phyloP scores from a whole-genome alignment of 1,140 invertebrate genomes.

The Aphis craccivora region DNA sequence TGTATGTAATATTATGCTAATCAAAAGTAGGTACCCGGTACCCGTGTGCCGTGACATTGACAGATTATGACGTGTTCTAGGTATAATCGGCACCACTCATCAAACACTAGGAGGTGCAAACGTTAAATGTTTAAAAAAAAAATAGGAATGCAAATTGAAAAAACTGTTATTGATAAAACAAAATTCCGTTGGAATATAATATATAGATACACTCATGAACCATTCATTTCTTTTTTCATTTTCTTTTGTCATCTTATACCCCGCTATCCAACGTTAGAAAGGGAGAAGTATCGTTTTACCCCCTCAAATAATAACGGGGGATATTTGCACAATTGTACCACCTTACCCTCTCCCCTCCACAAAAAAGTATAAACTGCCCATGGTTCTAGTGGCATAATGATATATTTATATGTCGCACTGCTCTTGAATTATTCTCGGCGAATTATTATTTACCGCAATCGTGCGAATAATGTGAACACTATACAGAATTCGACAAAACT shows the following conservation, averaged over 20 bases:
- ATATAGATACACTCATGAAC: background rate
- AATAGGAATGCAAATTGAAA: background rate
- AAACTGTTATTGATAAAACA: background rate
- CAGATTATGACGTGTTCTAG: conserved; percentile 8
- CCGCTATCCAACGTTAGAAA: background rate
- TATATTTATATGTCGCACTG: background rate
- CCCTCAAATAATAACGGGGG: background rate
- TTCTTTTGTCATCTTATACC: background rate
- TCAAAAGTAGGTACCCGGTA: background rate
- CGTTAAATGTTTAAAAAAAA: background rate
- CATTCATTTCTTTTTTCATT: background rate
- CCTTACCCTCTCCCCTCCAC: accelerated
- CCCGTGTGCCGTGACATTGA: background rate
- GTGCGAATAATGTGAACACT: background rate
- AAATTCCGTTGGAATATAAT: background rate
- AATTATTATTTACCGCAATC: background rate
- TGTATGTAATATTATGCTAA: background rate
- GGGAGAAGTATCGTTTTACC: background rate
- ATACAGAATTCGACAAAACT: background rate
- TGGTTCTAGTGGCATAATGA: background rate
- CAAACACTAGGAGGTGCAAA: too few relatives aligned
- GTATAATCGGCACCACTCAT: background rate
- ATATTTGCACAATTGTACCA: background rate
- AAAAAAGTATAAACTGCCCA: background rate
- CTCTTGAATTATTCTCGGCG: background rate